Evolutionary conservation across 2,888 invertebrate species (phyloP).

Genomic region (Pherbina coryleti): DNA sequence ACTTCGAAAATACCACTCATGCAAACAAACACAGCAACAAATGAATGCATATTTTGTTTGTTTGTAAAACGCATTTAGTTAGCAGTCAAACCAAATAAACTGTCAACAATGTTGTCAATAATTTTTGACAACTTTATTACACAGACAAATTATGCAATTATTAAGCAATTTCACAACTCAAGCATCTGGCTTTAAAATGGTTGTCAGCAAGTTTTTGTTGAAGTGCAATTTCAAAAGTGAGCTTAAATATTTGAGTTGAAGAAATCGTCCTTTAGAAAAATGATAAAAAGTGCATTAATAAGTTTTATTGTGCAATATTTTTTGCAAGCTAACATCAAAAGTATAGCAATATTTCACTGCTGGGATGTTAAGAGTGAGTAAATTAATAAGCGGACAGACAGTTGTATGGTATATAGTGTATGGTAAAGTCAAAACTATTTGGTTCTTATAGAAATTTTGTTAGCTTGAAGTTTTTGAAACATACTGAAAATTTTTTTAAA

Average conservation of each 20-base stretch:
- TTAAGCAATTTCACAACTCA: background rate
- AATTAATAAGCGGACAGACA: too few species aligned
- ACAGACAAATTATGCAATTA: background rate
- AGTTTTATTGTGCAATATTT: conserved; percentile 58
- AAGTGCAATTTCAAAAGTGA: background rate
- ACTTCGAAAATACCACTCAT: too few species aligned
- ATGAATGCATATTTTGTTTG: too few species aligned
- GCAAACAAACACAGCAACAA: too few species aligned
- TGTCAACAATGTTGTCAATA: background rate
- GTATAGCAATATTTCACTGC: conserved; percentile 56
- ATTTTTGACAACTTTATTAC: background rate
- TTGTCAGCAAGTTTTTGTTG: background rate
- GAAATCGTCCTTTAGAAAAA: conserved; percentile 28
- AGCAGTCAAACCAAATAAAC: background rate
- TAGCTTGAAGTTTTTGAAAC: too few species aligned
- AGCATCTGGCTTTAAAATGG: background rate
- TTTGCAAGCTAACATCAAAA: conserved; percentile 50
- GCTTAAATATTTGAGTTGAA: background rate
- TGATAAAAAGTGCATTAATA: conserved; percentile 51
- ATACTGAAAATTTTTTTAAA: too few species aligned
- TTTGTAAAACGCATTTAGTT: too few species aligned
- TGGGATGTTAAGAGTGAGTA: conserved; percentile 48
- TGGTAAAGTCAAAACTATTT: too few species aligned
- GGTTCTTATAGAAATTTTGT: too few species aligned
- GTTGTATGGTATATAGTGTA: too few species aligned